Base-by-base conservation (phyloP, 2,888 invertebrate genomes). In the Sinotaia quadrata region DNA sequence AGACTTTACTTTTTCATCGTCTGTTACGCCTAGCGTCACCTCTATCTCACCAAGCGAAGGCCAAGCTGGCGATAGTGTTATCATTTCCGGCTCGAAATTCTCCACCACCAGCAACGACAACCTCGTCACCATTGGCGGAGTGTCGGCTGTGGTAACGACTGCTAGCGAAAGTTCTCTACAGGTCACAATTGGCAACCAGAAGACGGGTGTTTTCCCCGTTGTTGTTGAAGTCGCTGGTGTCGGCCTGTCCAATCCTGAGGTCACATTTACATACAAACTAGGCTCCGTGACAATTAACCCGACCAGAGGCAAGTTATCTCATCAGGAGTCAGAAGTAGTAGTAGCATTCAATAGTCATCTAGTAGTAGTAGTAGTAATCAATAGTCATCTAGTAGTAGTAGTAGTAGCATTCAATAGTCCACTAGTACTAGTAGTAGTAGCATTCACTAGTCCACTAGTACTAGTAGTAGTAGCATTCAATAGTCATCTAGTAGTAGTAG, bases 231-330 rank as follows among this genome's bases (percentile, higher is more conserved):
- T 75, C 18, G 51, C 29, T 12, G 68, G 69, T 7, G 47, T 61
- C 7, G 76, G 77, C 15, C 44, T 66, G 18, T 73, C 78, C 29
- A 57, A 62, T 27, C 49, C 41, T 34, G 36, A 60, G 21, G 56
- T 56, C 31, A 65, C 47, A 12, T 75, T 73, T 56, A 69, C 73
- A 47, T 76, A 71, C 67, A 49, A 69, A 56, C 44, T 74, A 29
- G 78, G 78, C n/a, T 67, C 78, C 21, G 75, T 75, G 2, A 69
- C 70, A 10, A 68, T 81, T 37, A 71, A 47, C 21, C 82, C 80
- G 7, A 29, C 65, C 0, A 59, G 59, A 15, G 84, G 82, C 27
- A 78, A 21, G n/a, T n/a, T n/a, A n/a, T n/a, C n/a, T n/a, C n/a
- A n/a, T n/a, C n/a, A n/a, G n/a, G n/a, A n/a, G n/a, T n/a, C n/a